Conservation (phyloP, 1,140 invertebrate genomes). For the Paramacrobiotus metropolitanus region DNA sequence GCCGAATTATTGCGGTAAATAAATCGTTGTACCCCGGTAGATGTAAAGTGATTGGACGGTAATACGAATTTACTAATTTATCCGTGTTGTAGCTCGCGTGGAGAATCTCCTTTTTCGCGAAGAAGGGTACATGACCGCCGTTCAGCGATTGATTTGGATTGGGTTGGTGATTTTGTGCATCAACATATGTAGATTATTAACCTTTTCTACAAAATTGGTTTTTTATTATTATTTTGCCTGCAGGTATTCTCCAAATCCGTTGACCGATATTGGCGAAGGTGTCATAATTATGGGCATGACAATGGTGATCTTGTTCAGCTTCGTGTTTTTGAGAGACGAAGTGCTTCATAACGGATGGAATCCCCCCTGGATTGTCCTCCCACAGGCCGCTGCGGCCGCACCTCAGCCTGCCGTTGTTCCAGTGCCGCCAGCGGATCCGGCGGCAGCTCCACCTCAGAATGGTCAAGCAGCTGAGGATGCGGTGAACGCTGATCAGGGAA, state of each 20-base stretch:
- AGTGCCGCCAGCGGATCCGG: not conserved
- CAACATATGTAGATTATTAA: too few species aligned
- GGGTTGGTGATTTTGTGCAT: too few species aligned
- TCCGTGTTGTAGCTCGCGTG: not conserved
- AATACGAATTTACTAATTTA: too few species aligned
- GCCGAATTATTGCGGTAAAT: not conserved
- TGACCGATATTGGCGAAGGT: too few species aligned
- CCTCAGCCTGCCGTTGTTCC: not conserved
- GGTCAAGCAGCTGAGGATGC: too few species aligned
- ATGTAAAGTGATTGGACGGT: too few species aligned
- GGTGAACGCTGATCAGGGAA: not conserved
- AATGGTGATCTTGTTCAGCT: not conserved
- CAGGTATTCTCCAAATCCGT: not conserved
- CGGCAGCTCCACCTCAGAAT: too few species aligned
- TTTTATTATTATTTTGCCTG: not conserved
- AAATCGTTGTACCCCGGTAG: not conserved
- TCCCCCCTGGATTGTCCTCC: not conserved
- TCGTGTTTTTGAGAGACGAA: constrained; percentile 2
- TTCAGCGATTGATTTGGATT: not conserved
- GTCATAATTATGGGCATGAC: constrained; percentile 2
- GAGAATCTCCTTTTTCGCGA: not conserved
- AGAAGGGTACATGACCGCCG: not conserved
- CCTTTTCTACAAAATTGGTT: not conserved
- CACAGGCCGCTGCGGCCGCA: not conserved
- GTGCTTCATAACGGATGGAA: not conserved